These are phyloP conservation scores for Acanthosepion esculentum DNA, from an alignment of 2,888 invertebrate genomes.

Conservation along the genomic window DNA sequence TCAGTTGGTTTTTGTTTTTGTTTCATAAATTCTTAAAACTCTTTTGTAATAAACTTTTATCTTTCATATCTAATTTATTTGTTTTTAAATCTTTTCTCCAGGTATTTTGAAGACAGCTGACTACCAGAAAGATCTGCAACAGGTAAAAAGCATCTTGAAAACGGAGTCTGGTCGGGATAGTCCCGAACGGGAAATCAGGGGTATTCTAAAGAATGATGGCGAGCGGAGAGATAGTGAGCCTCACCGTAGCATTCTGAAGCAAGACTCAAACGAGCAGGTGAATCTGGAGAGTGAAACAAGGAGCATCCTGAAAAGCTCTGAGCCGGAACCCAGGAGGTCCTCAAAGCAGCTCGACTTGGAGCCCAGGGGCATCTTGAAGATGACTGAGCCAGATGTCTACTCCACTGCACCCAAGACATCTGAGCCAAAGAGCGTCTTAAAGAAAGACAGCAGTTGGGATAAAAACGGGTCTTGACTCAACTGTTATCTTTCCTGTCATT, in stretches of 20 bases:
- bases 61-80: neutral
- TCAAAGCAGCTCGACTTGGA: constrained; percentile 49
- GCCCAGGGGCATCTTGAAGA: constrained; percentile 60
- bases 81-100: neutral
- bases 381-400: constrained; percentile 52
- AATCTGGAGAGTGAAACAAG: constrained; percentile 52
- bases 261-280: neutral
- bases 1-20: too few relatives aligned
- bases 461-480: neutral
- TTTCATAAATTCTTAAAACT: too few relatives aligned
- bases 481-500: too few relatives aligned
- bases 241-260: constrained; percentile 39
- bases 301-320: constrained; percentile 53
- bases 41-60: too few relatives aligned
- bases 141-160: constrained; percentile 48
- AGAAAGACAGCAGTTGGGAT: constrained; percentile 52
- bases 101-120: constrained; percentile 50
- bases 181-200: constrained; percentile 45
- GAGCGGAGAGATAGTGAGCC: constrained; percentile 16
- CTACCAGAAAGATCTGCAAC: constrained; percentile 12
- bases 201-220: constrained; percentile 47
- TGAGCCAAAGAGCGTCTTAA: constrained; percentile 60
- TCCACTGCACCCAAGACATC: constrained; percentile 51
- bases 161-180: neutral
- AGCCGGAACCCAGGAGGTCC: constrained; percentile 39